Percentiles rank a stretch among this genome's conserved stretches.
These are phyloP conservation scores for Stegastes partitus DNA, from an alignment of 2,113 vertebrate species.

Conservation along the genomic window DNA sequence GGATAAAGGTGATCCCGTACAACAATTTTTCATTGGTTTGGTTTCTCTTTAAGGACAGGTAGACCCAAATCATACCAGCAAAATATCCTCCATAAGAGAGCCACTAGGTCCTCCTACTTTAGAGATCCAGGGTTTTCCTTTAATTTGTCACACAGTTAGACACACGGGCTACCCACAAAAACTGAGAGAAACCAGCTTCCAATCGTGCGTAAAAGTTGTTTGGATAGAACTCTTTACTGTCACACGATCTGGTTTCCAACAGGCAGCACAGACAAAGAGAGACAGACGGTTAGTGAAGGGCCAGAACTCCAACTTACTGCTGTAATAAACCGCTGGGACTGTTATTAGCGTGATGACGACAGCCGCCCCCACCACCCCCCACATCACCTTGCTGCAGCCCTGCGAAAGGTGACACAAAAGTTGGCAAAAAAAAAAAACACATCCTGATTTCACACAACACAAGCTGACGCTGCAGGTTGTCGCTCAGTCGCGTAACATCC, in stretches of 20 bases:
- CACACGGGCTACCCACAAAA: neutral
- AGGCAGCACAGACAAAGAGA: neutral
- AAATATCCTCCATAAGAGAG: no score
- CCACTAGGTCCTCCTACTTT: no score
- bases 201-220: no score
- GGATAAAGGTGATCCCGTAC: no score
- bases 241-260: neutral
- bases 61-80: no score
- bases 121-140: no score
- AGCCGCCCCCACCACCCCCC: constrained; percentile 73
- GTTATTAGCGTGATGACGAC: constrained; percentile 83
- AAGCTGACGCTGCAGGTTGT: constrained; percentile 8
- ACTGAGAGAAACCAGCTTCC: neutral
- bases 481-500: neutral
- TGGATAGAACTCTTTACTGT: neutral
- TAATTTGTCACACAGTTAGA: neutral
- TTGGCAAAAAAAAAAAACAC: constrained; percentile 1
- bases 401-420: constrained; percentile 65
- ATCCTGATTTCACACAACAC: constrained; percentile 5
- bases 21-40: no score
- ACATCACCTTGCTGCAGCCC: constrained; percentile 80
- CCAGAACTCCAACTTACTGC: constrained; percentile 77
- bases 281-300: neutral
- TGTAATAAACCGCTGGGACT: constrained; percentile 80
- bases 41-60: no score